These are phyloP conservation scores for Bombyx mandarina DNA, from an alignment of 1,140 invertebrate species.

Conservation along the genomic window DNA sequence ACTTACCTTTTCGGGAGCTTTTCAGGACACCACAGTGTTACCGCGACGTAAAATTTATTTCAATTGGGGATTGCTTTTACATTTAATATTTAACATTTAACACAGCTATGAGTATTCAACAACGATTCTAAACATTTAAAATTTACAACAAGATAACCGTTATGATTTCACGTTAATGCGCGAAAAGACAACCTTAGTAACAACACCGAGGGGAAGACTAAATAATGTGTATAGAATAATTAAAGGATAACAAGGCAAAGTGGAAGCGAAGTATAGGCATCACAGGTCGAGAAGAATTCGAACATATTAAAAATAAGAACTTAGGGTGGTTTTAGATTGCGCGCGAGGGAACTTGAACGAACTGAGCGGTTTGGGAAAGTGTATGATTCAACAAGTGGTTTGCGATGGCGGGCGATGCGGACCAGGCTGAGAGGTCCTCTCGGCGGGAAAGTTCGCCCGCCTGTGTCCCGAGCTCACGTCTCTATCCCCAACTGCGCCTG, in stretches of 20 bases:
- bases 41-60: slow-evolving; percentile 45
- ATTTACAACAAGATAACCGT: slow-evolving; percentile 49
- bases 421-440: slow-evolving; percentile 30
- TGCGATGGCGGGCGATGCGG: slow-evolving; percentile 44
- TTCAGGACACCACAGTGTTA: slow-evolving; percentile 29
- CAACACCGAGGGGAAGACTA: slow-evolving; percentile 52
- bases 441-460: slow-evolving; percentile 60
- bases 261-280: slow-evolving; percentile 51
- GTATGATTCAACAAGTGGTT: slow-evolving; percentile 65
- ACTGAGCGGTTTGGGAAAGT: slow-evolving; percentile 42
- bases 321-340: slow-evolving; percentile 18
- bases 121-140: slow-evolving; percentile 61
- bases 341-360: slow-evolving; percentile 36
- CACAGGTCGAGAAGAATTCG: slow-evolving; percentile 31
- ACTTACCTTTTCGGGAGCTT: slow-evolving; percentile 38
- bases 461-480: slow-evolving; percentile 37
- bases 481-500: slow-evolving; percentile 18
- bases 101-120: slow-evolving; percentile 61
- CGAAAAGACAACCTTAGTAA: slow-evolving; percentile 41
- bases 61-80: slow-evolving; percentile 35
- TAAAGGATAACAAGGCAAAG: slow-evolving; percentile 32
- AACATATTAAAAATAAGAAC: slow-evolving; percentile 14
- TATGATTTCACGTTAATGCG: slow-evolving; percentile 19
- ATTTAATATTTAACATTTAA: slow-evolving; percentile 64
- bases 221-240: slow-evolving; percentile 38